These are phyloP conservation scores for Microhierax caerulescens DNA, from an alignment of 2,797 vertebrate species.

Conservation along the genomic window DNA sequence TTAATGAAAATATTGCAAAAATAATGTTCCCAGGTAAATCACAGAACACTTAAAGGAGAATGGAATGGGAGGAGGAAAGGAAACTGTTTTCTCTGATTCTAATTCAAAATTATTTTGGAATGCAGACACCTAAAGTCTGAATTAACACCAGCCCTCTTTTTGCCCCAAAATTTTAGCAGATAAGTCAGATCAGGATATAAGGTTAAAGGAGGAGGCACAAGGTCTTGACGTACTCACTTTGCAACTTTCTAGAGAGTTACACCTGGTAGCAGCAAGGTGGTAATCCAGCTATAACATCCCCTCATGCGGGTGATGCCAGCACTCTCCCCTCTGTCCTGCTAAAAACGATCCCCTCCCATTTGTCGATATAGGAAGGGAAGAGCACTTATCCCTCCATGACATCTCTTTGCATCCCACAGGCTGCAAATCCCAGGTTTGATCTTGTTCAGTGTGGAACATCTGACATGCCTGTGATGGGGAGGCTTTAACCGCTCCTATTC, in stretches of 20 bases:
- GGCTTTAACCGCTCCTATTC: constrained; percentile 29
- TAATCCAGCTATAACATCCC: neutral
- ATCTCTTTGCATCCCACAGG: constrained; percentile 49
- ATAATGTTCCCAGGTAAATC: neutral
- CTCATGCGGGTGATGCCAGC: neutral
- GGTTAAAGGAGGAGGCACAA: neutral
- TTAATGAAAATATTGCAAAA: neutral
- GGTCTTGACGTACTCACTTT: neutral
- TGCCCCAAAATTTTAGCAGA: neutral
- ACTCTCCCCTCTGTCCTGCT: neutral
- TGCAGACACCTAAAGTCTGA: neutral
- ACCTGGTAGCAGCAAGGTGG: neutral
- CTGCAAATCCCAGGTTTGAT: constrained; percentile 62
- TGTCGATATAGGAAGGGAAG: neutral
- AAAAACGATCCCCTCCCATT: neutral
- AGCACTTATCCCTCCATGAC: constrained; percentile 6
- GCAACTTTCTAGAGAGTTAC: neutral
- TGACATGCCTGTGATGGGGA: constrained; percentile 43
- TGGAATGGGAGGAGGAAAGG: neutral
- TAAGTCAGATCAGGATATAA: neutral
- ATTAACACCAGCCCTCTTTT: neutral
- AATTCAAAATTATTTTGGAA: neutral
- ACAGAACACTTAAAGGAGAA: neutral
- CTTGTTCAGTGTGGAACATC: constrained; percentile 46
- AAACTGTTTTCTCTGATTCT: neutral